Percentiles rank a stretch among this genome's conserved stretches.
phyloP scores from a whole-genome alignment of 2,888 invertebrate genomes.

The Phytoseiulus persimilis region DNA sequence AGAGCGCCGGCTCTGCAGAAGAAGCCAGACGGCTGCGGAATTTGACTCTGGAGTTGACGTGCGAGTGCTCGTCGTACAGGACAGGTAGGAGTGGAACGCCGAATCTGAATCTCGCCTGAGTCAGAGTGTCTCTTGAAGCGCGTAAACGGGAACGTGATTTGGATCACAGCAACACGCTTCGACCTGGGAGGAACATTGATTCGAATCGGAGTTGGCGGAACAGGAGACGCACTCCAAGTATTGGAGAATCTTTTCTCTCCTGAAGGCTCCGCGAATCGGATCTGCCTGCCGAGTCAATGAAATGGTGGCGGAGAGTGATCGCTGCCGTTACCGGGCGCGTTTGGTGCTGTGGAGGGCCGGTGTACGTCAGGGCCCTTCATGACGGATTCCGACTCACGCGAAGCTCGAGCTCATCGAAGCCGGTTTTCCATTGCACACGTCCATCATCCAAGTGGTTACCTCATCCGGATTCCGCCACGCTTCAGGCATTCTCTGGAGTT shows the following conservation, averaged over 20 bases:
- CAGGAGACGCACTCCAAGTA: not conserved
- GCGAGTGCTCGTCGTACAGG: not conserved
- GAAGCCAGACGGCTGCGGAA: not conserved
- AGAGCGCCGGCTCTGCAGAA: not conserved
- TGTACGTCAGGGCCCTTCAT: too few species aligned
- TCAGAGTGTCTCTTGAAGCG: not conserved
- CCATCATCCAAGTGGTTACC: too few species aligned
- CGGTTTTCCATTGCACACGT: too few species aligned
- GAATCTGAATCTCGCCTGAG: not conserved
- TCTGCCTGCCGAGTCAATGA: not conserved
- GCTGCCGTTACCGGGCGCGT: not conserved
- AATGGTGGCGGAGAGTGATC: not conserved
- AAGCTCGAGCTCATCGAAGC: too few species aligned
- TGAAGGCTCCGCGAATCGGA: not conserved
- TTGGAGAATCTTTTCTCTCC: not conserved
- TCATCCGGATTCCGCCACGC: too few species aligned
- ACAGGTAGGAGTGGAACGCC: not conserved
- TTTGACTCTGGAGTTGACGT: not conserved
- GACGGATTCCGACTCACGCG: too few species aligned
- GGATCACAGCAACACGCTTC: not conserved
- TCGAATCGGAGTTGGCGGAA: not conserved
- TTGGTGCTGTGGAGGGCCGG: too few species aligned
- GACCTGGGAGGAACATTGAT: not conserved
- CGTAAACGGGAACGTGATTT: not conserved
- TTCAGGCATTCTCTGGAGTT: too few species aligned